Evolutionary conservation across 2,888 invertebrate genomes (phyloP), one percentile per base, ranked within the genome.

Genomic region (Crematogaster levior): DNA sequence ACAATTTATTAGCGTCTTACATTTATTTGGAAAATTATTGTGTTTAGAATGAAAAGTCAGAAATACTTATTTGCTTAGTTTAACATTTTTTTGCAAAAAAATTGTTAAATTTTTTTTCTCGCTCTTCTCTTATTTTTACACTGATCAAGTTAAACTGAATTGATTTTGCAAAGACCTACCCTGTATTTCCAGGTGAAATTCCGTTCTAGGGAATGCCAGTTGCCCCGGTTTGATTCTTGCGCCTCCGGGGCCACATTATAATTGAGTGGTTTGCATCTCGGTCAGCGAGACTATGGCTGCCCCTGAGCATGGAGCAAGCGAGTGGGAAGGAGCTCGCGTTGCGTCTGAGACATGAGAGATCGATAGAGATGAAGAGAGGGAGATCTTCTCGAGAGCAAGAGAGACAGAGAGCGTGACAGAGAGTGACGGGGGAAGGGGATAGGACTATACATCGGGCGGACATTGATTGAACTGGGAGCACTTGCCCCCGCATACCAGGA

Each of bases 241-340:
- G 91, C 93, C 90, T 77, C 63, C 86, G 84, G 87, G 91, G 92
- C 90, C 84, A 87, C 84, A 87, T 89, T 91, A 90, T 93, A 93
- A 94, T 93, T 93, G 93, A 93, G 93, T 93, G 93, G 93, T 93
- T 93, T 93, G 93, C 92, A 93, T 93, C 92, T 91, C 87, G 89
- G 82, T 87, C 84, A 84, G 80, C 82, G 82, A 81, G 74, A 74
- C 79, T 81, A 74, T 79, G 70, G 75, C 81, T 88, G 85, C 84
- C 87, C 81, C 82, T 84, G 84, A 89, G 81, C 84, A 81, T 74
- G 82, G 81, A 77, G 84, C 87, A 89, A 88, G 88, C 86, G 86
- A 88, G 48, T 63, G 75, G 43, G 51, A 65, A 83, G 83, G 74
- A 61, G 61, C 48, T 66, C 70, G 46, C 51, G 72, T 43, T 65